Base-by-base conservation (phyloP, 2,888 invertebrate genomes). In the Drosophila quasianomalipes region DNA sequence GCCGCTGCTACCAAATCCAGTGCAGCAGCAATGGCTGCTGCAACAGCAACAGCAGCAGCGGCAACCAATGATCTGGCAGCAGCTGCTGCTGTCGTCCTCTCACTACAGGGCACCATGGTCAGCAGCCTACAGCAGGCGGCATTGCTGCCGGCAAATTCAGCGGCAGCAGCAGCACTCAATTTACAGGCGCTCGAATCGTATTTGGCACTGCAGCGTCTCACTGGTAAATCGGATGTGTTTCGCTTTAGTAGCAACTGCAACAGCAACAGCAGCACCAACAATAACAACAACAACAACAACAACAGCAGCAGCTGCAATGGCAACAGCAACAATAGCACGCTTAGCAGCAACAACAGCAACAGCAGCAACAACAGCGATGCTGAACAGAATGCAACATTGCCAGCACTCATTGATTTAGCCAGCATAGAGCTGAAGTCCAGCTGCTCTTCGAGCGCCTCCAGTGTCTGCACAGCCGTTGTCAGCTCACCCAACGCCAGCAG, bases 151-250 rank as follows among this genome's bases (percentile, higher is more conserved):
- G 96, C 96, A 0, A 97, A 97, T 85, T 97, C 97, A 3, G 96
- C 97, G 6, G 97, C 97, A 12, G 97, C 97, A 44, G 96, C 97
- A 44, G 97, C 97, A 0, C 94, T 97, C 28, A 97, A 97, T 93
- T 94, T 97, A 41, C 97, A 97, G 94, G 97, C 97, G 35, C 94
- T 97, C 74, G 97, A 97, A 94, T 97, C 97, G 53, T 97, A 97
- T 94, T 94, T 97, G 92, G 96, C 97, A 58, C 94, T 97, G 76
- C 97, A 97, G 94, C 95, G 97, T 80, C 94, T 97, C 62, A 96
- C 97, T 58, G 94, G 95, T 54, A 95, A 96, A 91, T 95, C 96
- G 90, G 96, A 96, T 90, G 96, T 96, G 70, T 93, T 96, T 78
- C 95, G 96, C 91, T 93, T 92, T 62, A 91, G 78, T 70, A 70